A percentile compares a stretch with the other conserved stretches of the same genome.
Conservation (phyloP, 2,797 vertebrate genomes). For the Iguana delicatissima region DNA sequence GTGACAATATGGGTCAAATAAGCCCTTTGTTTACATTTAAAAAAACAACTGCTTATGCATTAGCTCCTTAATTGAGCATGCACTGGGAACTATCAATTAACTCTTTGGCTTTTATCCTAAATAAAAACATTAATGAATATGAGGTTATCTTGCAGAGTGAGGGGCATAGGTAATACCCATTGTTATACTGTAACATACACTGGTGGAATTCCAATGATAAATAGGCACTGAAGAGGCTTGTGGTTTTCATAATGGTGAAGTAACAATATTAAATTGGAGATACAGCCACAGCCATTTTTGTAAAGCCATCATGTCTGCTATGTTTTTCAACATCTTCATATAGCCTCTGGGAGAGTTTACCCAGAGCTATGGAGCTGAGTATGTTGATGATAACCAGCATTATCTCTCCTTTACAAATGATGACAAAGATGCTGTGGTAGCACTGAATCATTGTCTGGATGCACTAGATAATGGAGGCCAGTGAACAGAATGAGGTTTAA, state of each 20-base stretch:
- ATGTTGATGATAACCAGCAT: no score
- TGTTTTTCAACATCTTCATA: no score
- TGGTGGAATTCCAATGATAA: neutral
- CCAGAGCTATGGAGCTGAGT: no score
- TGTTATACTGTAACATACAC: neutral
- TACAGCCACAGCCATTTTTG: neutral
- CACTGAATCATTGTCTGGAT: no score
- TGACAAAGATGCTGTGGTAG: no score
- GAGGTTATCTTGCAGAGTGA: neutral
- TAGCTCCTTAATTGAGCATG: slow-evolving; percentile 36
- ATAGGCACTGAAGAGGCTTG: neutral
- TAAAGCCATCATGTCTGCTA: neutral
- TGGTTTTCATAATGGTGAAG: neutral
- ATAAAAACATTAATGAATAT: neutral
- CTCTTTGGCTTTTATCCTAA: slow-evolving; percentile 23
- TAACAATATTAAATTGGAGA: neutral
- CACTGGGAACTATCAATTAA: slow-evolving; percentile 33
- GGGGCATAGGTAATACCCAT: neutral
- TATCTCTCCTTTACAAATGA: no score
- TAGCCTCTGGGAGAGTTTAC: no score
- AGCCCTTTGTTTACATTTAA: slow-evolving; percentile 27
- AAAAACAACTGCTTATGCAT: slow-evolving; percentile 7
- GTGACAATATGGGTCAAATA: slow-evolving; percentile 26
- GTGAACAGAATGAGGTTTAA: no score
- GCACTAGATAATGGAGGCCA: no score